Base-by-base conservation (phyloP, 2,797 vertebrate genomes). In the Pelodytes ibericus region DNA sequence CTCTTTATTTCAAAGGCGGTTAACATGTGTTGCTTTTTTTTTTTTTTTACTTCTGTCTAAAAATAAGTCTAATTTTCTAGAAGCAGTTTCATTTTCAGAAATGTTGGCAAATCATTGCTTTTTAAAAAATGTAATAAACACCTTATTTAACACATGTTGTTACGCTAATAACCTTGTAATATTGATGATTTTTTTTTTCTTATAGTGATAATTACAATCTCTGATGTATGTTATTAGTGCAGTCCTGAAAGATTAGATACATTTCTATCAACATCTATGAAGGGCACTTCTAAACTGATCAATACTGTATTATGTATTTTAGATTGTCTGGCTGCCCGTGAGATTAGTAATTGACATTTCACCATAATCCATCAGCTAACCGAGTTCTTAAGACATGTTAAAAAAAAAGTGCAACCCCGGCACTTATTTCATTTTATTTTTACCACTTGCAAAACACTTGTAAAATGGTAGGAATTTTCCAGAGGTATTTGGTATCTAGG, bases 341-440 rank as follows among this genome's bases (percentile, higher is more conserved):
- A 62, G 74, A 76, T 76, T 70, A 76, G 64, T 69, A 69, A 70
- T 76, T 76, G 74, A 76, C 66, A 70, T 76, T 76, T 76, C 66
- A 63, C 65, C 27, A 63, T 70, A 70, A 61, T 67, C 57, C 24
- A 56, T 76, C 44, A 63, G 30, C 47, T 76, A 66, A 62, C 66
- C 3, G 41, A 57, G 74, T 31, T 6, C 49, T 22, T 2, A 24
- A 67, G 66, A 67, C 57, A 41, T 18, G n/a, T n/a, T 73, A 26
- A 33, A 75, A 58, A 68, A 59, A 67, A 75, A 51, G 61, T 62
- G 47, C 72, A 74, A 65, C n/a, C n/a, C n/a, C n/a, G n/a, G n/a
- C n/a, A n/a, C n/a, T n/a, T n/a, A n/a, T 58, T 75, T 68, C 47
- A 61, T 61, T 61, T 53, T 59, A 75, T 59, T 13, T 66, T 67